Conservation (phyloP, 1,140 invertebrate species). For the Drosophila sturtevanti region DNA sequence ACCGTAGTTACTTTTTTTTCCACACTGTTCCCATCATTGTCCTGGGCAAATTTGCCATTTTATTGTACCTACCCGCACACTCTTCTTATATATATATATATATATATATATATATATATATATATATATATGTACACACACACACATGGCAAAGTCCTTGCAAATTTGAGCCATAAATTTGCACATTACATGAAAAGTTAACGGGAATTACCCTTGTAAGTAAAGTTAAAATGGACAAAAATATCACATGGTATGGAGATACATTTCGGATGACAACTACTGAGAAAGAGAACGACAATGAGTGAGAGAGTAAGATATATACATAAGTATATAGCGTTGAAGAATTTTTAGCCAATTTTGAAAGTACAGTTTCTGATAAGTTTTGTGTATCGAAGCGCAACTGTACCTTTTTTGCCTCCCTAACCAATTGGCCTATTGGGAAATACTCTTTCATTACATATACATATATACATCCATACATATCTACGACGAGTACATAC, state of each 20-base stretch:
- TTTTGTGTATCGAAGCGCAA: background rate
- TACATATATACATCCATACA: background rate
- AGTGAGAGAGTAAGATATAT: background rate
- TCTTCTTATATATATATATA: too few relatives aligned
- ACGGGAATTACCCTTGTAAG: constrained; percentile 63
- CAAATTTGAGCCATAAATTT: constrained; percentile 45
- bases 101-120: too few relatives aligned
- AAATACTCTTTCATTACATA: background rate
- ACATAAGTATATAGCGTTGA: background rate
- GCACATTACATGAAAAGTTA: constrained; percentile 63
- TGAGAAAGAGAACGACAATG: background rate
- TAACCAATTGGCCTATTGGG: constrained; percentile 1
- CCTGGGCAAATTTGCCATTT: background rate
- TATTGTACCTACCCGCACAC: background rate
- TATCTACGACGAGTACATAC: too few relatives aligned
- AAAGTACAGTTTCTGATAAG: background rate
- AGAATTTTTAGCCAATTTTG: background rate
- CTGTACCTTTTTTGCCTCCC: background rate
- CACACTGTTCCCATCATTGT: too few relatives aligned
- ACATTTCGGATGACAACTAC: background rate
- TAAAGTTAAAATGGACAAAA: constrained; percentile 41
- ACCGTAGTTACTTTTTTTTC: too few relatives aligned
- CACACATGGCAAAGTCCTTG: background rate
- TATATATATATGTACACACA: background rate
- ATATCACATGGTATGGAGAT: constrained; percentile 35